Evolutionary conservation across 2,113 vertebrate genomes (phyloP).

Genomic region (Pholis gunnellus): DNA sequence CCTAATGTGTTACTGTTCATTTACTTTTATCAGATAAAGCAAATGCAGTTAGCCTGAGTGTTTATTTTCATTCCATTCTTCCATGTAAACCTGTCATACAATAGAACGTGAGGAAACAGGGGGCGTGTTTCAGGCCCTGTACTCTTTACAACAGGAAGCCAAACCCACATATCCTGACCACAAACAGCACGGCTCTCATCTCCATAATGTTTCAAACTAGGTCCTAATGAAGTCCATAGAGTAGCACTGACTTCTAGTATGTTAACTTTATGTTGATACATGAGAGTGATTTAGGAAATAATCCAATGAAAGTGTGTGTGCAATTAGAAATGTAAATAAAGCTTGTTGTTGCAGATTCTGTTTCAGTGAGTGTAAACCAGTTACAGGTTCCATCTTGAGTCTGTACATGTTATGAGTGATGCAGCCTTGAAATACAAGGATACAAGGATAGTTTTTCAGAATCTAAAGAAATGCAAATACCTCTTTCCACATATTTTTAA

Average conservation of each 20-base stretch:
- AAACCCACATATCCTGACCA: background rate
- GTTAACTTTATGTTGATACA: background rate
- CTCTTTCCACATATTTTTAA: background rate
- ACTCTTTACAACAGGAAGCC: background rate
- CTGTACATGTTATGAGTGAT: background rate
- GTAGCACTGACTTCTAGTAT: background rate
- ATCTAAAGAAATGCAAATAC: slow-evolving; percentile 1
- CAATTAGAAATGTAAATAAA: background rate
- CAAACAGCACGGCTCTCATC: background rate
- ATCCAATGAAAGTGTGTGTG: background rate
- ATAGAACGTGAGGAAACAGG: background rate
- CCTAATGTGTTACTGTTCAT: background rate
- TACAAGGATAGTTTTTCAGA: background rate
- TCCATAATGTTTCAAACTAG: background rate
- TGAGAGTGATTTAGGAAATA: background rate
- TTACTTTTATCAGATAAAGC: background rate
- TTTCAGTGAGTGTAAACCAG: background rate
- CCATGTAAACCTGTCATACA: background rate
- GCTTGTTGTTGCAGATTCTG: background rate
- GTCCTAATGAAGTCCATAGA: background rate
- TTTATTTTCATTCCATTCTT: background rate
- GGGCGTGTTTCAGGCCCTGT: background rate
- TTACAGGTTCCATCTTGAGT: background rate
- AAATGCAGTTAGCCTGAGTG: background rate
- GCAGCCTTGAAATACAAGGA: too few species aligned